These are phyloP conservation scores for Zoanthus solanderi DNA, from an alignment of 92 coral and sea anemone genomes.

Conservation along the genomic window DNA sequence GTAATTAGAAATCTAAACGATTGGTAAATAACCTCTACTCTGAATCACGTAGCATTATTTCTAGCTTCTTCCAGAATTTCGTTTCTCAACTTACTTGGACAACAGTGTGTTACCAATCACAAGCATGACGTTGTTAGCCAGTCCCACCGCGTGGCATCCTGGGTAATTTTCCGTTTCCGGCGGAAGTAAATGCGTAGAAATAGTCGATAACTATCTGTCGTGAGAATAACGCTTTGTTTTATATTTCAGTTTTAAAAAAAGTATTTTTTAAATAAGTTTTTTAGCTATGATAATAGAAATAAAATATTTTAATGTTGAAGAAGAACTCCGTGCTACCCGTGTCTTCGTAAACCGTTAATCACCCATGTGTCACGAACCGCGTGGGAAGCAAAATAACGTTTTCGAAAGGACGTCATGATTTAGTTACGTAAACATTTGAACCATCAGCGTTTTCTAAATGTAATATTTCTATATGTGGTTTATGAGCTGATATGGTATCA, in stretches of 20 bases:
- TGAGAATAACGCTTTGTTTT: background rate
- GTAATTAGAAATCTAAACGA: constrained; percentile 21
- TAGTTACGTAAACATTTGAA: background rate
- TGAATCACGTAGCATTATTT: background rate
- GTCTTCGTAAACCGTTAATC: background rate
- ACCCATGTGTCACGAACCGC: background rate
- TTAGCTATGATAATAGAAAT: background rate
- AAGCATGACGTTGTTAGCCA: constrained; percentile 98
- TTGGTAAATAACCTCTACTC: constrained; percentile 1
- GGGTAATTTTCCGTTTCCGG: constrained; percentile 71
- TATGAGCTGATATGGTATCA: background rate
- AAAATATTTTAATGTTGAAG: background rate
- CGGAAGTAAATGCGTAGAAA: constrained; percentile 43
- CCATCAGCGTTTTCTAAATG: background rate
- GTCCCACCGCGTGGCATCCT: constrained; percentile 68
- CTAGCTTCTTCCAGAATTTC: constrained; percentile 6
- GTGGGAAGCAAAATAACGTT: background rate
- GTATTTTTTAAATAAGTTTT: background rate
- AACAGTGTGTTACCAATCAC: constrained; percentile 65
- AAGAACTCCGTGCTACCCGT: background rate
- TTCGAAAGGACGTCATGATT: background rate
- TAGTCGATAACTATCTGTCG: background rate
- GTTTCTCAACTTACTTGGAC: constrained; percentile 29
- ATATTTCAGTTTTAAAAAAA: background rate
- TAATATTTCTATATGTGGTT: background rate